Percentiles rank a stretch among this genome's conserved stretches.
phyloP scores from a whole-genome alignment of 2,888 invertebrate genomes.

The Lagria hirta region DNA sequence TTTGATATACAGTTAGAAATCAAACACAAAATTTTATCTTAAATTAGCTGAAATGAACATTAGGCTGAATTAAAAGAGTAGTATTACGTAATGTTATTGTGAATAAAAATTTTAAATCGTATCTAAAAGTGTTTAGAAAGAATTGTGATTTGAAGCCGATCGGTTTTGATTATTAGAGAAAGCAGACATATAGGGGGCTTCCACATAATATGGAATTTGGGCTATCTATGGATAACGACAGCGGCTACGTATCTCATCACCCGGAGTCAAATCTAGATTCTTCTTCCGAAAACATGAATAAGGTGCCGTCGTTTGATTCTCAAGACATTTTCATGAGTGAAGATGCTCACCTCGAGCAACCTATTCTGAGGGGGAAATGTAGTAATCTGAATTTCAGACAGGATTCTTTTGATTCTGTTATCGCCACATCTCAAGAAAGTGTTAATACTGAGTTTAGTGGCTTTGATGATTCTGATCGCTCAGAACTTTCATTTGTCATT shows the following conservation, averaged over 20 bases:
- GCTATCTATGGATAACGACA: slow-evolving; percentile 46
- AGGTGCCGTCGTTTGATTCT: slow-evolving; percentile 8
- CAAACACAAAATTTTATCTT: too few relatives aligned
- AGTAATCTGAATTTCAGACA: slow-evolving; percentile 30
- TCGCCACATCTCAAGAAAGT: slow-evolving; percentile 33
- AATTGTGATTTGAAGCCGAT: too few relatives aligned
- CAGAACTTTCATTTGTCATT: slow-evolving; percentile 32
- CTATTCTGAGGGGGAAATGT: slow-evolving; percentile 27
- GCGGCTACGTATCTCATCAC: slow-evolving; percentile 51
- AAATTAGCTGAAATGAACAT: too few relatives aligned
- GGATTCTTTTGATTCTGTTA: slow-evolving; percentile 31
- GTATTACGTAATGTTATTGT: too few relatives aligned
- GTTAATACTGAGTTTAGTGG: slow-evolving; percentile 34
- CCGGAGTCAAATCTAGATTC: slow-evolving; percentile 47
- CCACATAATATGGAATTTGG: slow-evolving; percentile 20
- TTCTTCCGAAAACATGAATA: slow-evolving; percentile 26
- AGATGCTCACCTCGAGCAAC: slow-evolving; percentile 48
- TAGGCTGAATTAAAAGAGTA: too few relatives aligned
- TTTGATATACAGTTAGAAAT: too few relatives aligned
- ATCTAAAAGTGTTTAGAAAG: too few relatives aligned
- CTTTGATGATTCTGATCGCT: slow-evolving; percentile 33
- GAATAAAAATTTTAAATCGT: too few relatives aligned
- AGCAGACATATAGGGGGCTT: too few relatives aligned
- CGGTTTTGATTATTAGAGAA: too few relatives aligned
- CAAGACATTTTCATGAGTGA: slow-evolving; percentile 43